Evolutionary conservation across 2,888 invertebrate genomes (phyloP).

Genomic region (Mayetiola destructor): DNA sequence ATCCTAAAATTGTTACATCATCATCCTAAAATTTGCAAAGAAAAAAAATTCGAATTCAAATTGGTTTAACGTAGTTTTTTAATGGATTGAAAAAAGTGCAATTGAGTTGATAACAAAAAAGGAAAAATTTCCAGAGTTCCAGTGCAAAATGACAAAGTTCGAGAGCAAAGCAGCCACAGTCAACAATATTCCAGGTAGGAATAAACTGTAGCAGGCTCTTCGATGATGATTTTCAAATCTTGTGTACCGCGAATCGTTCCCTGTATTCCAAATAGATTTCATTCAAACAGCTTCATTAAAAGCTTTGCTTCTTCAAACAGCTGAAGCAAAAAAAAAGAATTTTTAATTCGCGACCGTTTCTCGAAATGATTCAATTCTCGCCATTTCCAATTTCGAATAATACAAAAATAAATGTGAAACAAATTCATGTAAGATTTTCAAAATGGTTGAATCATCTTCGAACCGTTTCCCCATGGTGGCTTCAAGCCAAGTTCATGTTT

Average conservation of each 20-base stretch:
- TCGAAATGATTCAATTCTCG: constrained; percentile 10
- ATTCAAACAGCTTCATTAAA: neutral
- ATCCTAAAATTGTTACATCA: too few relatives aligned
- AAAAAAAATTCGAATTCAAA: too few relatives aligned
- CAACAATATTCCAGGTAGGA: constrained; percentile 7
- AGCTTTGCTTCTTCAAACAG: too few relatives aligned
- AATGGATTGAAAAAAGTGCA: too few relatives aligned
- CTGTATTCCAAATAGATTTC: neutral
- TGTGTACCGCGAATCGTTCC: neutral
- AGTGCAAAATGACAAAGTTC: too few relatives aligned
- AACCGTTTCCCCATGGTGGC: neutral
- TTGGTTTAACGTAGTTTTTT: too few relatives aligned
- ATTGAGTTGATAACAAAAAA: too few relatives aligned
- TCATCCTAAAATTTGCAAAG: too few relatives aligned
- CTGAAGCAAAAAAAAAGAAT: neutral
- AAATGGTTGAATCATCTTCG: neutral
- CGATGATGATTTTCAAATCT: neutral
- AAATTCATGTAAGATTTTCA: neutral
- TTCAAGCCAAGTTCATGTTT: neutral
- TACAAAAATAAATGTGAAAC: neutral
- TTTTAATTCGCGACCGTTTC: neutral
- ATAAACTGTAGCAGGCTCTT: constrained; percentile 5
- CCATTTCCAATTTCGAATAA: too few relatives aligned
- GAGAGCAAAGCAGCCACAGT: too few relatives aligned
- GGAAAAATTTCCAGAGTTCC: too few relatives aligned